Conservation (phyloP, 2,888 invertebrate species). For the Oligia fasciuncula region DNA sequence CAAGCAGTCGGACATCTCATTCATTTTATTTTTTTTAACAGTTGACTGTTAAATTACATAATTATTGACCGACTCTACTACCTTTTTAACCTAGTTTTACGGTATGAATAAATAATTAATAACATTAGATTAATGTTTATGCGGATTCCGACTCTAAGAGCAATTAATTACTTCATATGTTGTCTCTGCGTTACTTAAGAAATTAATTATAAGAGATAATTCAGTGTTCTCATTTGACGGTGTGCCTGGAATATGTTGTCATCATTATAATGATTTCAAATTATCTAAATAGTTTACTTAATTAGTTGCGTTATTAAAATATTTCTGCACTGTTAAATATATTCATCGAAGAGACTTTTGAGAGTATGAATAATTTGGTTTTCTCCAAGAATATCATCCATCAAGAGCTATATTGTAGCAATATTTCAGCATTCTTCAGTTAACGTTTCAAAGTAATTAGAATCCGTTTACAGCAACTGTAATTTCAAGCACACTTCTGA, state of each 20-base stretch:
- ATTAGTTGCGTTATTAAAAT: background rate
- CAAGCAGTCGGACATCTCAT: background rate
- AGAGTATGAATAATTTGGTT: background rate
- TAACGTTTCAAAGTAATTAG: background rate
- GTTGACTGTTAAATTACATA: constrained; percentile 24
- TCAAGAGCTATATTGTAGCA: background rate
- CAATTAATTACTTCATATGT: constrained; percentile 14
- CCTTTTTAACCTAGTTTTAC: constrained; percentile 39
- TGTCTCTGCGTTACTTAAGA: constrained; percentile 1
- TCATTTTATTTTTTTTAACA: background rate
- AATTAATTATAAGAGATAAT: constrained; percentile 7
- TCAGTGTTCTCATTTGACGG: background rate
- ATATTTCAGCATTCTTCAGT: constrained; percentile 4
- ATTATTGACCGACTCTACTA: constrained; percentile 31
- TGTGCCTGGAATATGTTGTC: background rate
- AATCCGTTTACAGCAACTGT: background rate
- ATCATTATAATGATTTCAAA: background rate
- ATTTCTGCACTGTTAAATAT: background rate
- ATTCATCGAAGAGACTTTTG: background rate
- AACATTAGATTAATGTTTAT: constrained; percentile 21
- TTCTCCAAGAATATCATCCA: background rate
- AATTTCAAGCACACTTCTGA: constrained; percentile 10
- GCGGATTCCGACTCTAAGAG: constrained; percentile 7
- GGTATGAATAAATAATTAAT: constrained; percentile 24
- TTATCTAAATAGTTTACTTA: background rate